Conservation (phyloP, 2,888 invertebrate genomes). For the Heliothis peltigera region DNA sequence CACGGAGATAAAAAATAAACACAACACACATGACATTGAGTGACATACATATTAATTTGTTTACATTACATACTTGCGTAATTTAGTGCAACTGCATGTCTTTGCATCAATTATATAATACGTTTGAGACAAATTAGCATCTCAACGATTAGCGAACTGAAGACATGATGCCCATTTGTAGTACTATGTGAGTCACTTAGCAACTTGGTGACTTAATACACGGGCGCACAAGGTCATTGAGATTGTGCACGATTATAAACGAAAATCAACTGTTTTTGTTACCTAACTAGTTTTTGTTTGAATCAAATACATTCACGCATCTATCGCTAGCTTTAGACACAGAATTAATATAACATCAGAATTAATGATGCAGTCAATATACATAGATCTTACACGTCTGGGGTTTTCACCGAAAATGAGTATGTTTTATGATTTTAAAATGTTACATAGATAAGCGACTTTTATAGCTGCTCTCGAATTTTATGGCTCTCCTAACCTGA, state of each 20-base stretch:
- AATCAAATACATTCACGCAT: slow-evolving; percentile 39
- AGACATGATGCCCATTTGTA: slow-evolving; percentile 65
- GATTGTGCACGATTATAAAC: slow-evolving; percentile 52
- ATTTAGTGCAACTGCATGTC: slow-evolving; percentile 29
- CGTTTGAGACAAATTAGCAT: slow-evolving; percentile 60
- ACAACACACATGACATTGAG: slow-evolving; percentile 31
- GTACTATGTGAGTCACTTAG: slow-evolving; percentile 68
- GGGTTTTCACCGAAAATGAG: slow-evolving; percentile 30
- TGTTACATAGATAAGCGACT: slow-evolving; percentile 53
- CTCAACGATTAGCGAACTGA: slow-evolving; percentile 35
- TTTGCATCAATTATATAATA: slow-evolving; percentile 31
- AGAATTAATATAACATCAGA: slow-evolving; percentile 25
- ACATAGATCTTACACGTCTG: background rate
- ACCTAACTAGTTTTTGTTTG: slow-evolving; percentile 51
- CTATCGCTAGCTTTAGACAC: slow-evolving; percentile 10
- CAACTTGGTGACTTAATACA: slow-evolving; percentile 71
- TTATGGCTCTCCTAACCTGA: slow-evolving; percentile 63
- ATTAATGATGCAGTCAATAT: slow-evolving; percentile 27
- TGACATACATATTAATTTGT: slow-evolving; percentile 38
- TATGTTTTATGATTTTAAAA: slow-evolving; percentile 49
- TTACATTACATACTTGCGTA: slow-evolving; percentile 10
- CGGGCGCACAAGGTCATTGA: slow-evolving; percentile 54
- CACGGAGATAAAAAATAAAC: slow-evolving; percentile 41
- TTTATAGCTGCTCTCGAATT: slow-evolving; percentile 62
- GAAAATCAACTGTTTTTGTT: slow-evolving; percentile 61